phyloP scores from a whole-genome alignment of 2,113 vertebrate genomes.

The Microcebus jonahi region DNA sequence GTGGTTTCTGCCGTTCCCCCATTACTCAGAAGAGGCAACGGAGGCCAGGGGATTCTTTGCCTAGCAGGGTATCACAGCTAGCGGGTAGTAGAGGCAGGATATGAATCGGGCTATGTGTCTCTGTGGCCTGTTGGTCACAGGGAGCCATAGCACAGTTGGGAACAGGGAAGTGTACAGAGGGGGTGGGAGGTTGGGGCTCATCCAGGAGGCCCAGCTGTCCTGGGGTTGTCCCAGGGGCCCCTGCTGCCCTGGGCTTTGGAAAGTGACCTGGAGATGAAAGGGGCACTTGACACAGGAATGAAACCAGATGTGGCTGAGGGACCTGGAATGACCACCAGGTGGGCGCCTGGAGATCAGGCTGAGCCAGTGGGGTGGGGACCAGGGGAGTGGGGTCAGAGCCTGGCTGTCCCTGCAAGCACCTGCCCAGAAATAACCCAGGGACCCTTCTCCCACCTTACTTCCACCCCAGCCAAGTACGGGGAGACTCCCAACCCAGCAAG shows the following conservation, averaged over 20 bases:
- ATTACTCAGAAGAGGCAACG: background rate
- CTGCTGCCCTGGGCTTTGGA: background rate
- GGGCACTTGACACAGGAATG: background rate
- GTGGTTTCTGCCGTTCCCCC: background rate
- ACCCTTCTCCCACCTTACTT: background rate
- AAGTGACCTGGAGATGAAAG: constrained; percentile 43
- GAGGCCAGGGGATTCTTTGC: background rate
- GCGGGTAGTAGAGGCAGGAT: background rate
- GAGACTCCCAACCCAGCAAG: background rate
- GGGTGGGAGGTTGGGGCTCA: background rate
- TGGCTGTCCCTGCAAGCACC: background rate
- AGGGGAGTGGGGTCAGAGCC: background rate
- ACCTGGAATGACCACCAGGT: background rate
- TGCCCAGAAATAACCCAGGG: background rate
- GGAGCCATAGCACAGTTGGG: background rate
- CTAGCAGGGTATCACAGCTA: background rate
- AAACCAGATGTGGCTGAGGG: constrained; percentile 19
- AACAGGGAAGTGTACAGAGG: background rate
- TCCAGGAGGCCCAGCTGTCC: background rate
- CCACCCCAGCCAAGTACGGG: background rate
- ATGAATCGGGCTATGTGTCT: background rate
- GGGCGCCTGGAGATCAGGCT: background rate
- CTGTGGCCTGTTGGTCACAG: background rate
- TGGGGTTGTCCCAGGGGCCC: background rate
- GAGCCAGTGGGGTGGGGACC: background rate